Evolutionary conservation across 37 sponge, comb jelly and placozoan species (phyloP).

Genomic region (Dysidea cf. avara): DNA sequence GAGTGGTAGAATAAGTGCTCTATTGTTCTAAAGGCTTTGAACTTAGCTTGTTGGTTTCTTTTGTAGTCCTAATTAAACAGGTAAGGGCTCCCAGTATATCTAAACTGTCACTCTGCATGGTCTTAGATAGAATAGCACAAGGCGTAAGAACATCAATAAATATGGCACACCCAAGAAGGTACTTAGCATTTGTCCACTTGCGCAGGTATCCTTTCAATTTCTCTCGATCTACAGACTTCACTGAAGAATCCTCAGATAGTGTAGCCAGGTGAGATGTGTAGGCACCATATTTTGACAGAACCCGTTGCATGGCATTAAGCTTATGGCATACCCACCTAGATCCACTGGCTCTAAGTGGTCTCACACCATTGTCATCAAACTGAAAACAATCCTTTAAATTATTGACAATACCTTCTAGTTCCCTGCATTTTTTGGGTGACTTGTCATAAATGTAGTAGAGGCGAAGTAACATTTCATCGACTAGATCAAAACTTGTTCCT

Average conservation of each 20-base stretch:
- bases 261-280: constrained; percentile 3
- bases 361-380: constrained; percentile 23
- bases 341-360: too few relatives aligned
- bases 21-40: constrained; percentile 54
- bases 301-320: constrained; percentile 2
- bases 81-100: constrained; percentile 33
- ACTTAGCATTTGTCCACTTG: constrained; percentile 21
- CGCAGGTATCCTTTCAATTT: constrained; percentile 12
- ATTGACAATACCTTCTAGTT: constrained; percentile 2
- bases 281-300: constrained; percentile 15
- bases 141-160: constrained; percentile 33
- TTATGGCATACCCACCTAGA: constrained; percentile 16
- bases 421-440: constrained; percentile 16
- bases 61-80: constrained; percentile 1
- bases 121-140: constrained; percentile 27
- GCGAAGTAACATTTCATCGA: too few relatives aligned
- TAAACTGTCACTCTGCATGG: constrained; percentile 19
- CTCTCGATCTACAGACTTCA: background rate
- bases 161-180: constrained; percentile 13
- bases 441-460: too few relatives aligned
- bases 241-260: background rate
- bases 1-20: constrained; percentile 36
- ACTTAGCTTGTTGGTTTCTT: constrained; percentile 54
- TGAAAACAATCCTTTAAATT: constrained; percentile 15
- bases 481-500: constrained; percentile 22